Conservation (phyloP, 1,140 invertebrate genomes). For the Himalopsyche phryganea region DNA sequence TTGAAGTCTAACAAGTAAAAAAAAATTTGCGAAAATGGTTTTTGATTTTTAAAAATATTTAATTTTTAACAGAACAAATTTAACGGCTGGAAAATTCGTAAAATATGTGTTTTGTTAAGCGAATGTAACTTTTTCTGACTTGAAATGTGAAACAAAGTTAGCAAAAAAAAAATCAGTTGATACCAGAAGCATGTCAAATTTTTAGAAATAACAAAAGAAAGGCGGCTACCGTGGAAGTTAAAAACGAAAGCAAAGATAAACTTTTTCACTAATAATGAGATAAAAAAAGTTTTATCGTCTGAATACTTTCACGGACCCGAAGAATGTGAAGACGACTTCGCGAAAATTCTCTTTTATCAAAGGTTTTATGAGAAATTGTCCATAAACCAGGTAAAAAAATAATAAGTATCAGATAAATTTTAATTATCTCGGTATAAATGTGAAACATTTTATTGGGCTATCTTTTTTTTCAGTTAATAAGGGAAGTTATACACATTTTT, state of each 20-base stretch:
- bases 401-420: conserved; percentile 24
- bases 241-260: neutral
- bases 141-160: too few relatives aligned
- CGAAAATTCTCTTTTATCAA: conserved; percentile 29
- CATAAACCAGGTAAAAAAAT: conserved; percentile 14
- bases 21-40: too few relatives aligned
- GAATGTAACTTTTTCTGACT: too few relatives aligned
- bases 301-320: neutral
- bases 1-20: too few relatives aligned
- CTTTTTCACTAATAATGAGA: conserved; percentile 2
- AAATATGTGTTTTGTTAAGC: too few relatives aligned
- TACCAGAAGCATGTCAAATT: neutral
- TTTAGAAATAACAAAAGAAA: neutral
- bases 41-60: too few relatives aligned
- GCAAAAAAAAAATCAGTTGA: neutral
- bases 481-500: too few relatives aligned
- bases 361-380: conserved; percentile 22
- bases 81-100: too few relatives aligned
- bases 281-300: neutral
- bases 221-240: neutral
- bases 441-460: conserved; percentile 18
- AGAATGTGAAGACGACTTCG: conserved; percentile 5
- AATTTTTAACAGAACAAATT: too few relatives aligned
- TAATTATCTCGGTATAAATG: conserved; percentile 26
- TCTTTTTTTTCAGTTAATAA: neutral